Percentiles rank a stretch among this genome's conserved stretches.
phyloP scores from a whole-genome alignment of 2,113 vertebrate species.

The Leiothrix lutea region DNA sequence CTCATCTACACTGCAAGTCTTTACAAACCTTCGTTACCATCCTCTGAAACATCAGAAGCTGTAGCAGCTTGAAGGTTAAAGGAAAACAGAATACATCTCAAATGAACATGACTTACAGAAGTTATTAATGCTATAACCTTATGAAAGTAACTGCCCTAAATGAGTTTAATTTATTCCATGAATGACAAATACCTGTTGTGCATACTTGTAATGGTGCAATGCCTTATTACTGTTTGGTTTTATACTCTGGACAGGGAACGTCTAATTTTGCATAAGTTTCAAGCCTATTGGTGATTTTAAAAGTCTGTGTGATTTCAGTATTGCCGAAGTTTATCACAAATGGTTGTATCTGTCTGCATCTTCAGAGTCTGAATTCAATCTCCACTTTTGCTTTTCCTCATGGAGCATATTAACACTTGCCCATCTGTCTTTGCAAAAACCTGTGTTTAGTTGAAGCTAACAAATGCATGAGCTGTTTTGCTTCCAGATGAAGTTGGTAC shows the following conservation, averaged over 20 bases:
- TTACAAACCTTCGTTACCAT: slow-evolving; percentile 61
- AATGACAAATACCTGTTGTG: not conserved
- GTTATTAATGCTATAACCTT: not conserved
- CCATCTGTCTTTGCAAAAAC: not conserved
- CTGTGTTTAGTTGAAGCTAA: not conserved
- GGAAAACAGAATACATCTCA: slow-evolving; percentile 59
- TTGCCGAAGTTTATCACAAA: not conserved
- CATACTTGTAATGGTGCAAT: not conserved
- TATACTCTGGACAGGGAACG: not conserved
- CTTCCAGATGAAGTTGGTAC: not conserved
- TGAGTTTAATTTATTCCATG: not conserved
- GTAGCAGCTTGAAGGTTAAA: slow-evolving; percentile 56
- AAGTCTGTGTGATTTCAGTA: not conserved
- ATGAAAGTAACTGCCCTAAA: not conserved
- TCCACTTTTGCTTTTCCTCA: not conserved
- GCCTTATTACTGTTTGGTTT: not conserved
- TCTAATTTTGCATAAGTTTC: not conserved
- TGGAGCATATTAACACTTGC: not conserved
- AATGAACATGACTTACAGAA: not conserved
- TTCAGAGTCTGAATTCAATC: not conserved
- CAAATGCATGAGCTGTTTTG: not conserved
- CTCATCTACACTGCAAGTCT: slow-evolving; percentile 12
- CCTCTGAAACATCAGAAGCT: slow-evolving; percentile 57
- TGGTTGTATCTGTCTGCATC: not conserved
- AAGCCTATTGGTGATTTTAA: not conserved